Conservation (phyloP, 2,113 vertebrate species). For the Melanocharis versteri region DNA sequence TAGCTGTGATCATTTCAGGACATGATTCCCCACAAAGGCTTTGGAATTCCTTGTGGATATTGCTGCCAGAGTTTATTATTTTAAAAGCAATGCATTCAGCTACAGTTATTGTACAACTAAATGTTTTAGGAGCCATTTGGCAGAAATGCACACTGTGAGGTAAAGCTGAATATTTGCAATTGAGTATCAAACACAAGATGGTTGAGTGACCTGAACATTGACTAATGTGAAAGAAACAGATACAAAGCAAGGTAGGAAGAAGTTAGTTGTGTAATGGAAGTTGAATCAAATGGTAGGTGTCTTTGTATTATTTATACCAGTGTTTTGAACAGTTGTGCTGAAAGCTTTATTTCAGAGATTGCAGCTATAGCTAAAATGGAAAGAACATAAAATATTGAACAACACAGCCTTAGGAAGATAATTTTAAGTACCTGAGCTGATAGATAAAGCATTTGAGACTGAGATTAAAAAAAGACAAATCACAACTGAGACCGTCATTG, state of each 20-base stretch:
- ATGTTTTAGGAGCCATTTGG: constrained; percentile 10
- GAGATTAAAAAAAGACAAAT: constrained; percentile 1
- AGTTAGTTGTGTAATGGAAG: neutral
- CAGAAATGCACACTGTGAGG: neutral
- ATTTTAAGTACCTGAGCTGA: constrained; percentile 29
- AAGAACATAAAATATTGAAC: constrained; percentile 65
- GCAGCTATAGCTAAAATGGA: constrained; percentile 31
- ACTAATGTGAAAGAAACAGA: constrained; percentile 1
- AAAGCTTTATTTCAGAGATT: constrained; percentile 50
- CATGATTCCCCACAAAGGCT: neutral
- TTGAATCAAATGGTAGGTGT: neutral
- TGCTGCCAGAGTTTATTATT: constrained; percentile 46
- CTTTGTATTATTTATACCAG: constrained; percentile 54
- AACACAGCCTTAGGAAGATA: neutral
- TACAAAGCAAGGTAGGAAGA: neutral
- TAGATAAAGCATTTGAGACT: neutral
- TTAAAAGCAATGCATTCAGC: constrained; percentile 27
- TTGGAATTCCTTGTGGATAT: constrained; percentile 48
- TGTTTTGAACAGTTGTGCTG: constrained; percentile 40
- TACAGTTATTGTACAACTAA: neutral
- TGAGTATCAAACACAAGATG: neutral
- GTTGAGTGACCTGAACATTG: neutral
- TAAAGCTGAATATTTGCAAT: neutral
- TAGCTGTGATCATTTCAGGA: constrained; percentile 20
- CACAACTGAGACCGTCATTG: neutral